These are phyloP conservation scores for Sminthopsis crassicaudata DNA, from an alignment of 2,113 vertebrate species.

Conservation along the genomic window DNA sequence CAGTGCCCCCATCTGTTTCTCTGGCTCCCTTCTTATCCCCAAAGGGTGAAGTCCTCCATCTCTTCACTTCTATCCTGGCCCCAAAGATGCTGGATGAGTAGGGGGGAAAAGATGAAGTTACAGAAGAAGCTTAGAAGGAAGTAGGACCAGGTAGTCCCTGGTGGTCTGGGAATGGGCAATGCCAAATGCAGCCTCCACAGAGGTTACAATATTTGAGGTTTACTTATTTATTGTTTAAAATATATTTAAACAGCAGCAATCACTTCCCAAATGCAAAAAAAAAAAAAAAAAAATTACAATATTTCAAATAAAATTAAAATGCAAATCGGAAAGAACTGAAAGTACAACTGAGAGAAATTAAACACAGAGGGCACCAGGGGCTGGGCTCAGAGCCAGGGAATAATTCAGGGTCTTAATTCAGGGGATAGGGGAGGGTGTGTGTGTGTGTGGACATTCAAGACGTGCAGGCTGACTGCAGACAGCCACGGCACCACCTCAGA, in stretches of 20 bases:
- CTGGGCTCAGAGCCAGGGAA: slow-evolving; percentile 35
- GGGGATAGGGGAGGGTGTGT: slow-evolving; percentile 3
- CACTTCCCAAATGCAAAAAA: slow-evolving; percentile 80
- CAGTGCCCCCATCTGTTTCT: background rate
- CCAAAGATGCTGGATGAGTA: background rate
- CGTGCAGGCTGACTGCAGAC: slow-evolving; percentile 44
- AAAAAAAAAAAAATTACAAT: slow-evolving; percentile 78
- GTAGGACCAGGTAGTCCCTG: background rate
- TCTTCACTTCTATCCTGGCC: background rate
- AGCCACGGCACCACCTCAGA: slow-evolving; percentile 54
- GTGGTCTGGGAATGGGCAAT: background rate
- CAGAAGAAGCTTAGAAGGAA: background rate
- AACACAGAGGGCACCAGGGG: slow-evolving; percentile 63
- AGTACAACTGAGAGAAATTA: slow-evolving; percentile 69
- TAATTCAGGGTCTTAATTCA: slow-evolving; percentile 52
- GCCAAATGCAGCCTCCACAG: background rate
- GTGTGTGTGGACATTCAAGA: background rate
- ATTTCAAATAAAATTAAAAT: slow-evolving; percentile 82
- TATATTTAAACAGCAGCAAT: slow-evolving; percentile 83
- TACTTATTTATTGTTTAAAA: slow-evolving; percentile 80
- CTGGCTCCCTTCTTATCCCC: background rate
- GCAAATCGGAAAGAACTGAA: slow-evolving; percentile 77
- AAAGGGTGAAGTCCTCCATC: background rate
- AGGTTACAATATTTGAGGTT: slow-evolving; percentile 40
- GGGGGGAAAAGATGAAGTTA: background rate